These are phyloP conservation scores for Leptarthrus brevirostris DNA, from an alignment of 2,888 invertebrate species.

Conservation along the genomic window DNA sequence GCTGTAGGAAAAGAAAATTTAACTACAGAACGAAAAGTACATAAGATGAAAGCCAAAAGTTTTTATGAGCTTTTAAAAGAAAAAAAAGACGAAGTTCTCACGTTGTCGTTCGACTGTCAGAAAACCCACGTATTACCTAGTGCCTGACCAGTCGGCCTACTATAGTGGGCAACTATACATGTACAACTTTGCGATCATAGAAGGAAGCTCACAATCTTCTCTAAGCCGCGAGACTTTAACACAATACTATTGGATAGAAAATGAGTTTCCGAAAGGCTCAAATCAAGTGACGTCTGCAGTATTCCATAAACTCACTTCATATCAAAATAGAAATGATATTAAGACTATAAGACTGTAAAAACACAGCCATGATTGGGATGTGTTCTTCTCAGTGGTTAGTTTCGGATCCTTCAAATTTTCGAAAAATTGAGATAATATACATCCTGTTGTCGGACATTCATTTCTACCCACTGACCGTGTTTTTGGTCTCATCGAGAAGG, in stretches of 20 bases:
- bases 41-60: background rate
- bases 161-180: constrained; percentile 21
- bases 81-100: background rate
- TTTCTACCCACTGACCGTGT: too few relatives aligned
- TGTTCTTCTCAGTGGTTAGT: background rate
- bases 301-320: background rate
- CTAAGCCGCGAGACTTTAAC: background rate
- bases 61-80: constrained; percentile 4
- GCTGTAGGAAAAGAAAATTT: background rate
- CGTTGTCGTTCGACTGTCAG: background rate
- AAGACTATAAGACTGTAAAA: background rate
- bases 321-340: background rate
- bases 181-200: constrained; percentile 2
- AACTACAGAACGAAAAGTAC: background rate
- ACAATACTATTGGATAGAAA: background rate
- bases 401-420: too few relatives aligned
- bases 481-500: too few relatives aligned
- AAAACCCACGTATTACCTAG: constrained; percentile 19
- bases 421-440: too few relatives aligned
- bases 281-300: background rate
- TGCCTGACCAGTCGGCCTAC: constrained; percentile 28
- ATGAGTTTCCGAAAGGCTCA: background rate
- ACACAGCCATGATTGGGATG: background rate
- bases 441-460: too few relatives aligned
- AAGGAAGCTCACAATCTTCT: background rate